phyloP scores from a whole-genome alignment of 2,113 vertebrate genomes.

The Butastur rufipennis region DNA sequence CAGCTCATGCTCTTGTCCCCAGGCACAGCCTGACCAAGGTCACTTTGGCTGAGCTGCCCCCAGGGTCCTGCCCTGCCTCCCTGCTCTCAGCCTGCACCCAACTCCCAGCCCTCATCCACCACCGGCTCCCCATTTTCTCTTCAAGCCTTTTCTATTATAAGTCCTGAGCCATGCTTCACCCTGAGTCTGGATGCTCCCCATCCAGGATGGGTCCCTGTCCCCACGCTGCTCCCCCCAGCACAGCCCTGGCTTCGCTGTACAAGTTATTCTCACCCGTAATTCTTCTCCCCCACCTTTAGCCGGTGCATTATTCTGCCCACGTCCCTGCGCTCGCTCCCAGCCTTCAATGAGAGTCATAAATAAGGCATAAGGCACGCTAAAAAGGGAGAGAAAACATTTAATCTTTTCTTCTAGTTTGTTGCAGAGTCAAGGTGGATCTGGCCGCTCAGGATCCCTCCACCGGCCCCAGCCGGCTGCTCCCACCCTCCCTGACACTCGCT shows the following conservation, averaged over 20 bases:
- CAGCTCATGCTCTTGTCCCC: background rate
- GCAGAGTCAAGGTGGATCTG: background rate
- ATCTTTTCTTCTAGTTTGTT: background rate
- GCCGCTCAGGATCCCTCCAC: background rate
- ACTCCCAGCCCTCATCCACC: background rate
- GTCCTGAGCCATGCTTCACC: background rate
- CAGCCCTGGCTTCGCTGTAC: background rate
- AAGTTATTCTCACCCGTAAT: background rate
- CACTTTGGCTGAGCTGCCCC: background rate
- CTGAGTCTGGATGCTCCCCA: rapidly evolving
- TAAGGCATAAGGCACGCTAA: background rate
- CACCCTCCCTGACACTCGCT: background rate
- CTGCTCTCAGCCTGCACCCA: background rate
- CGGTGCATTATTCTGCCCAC: background rate
- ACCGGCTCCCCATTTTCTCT: background rate
- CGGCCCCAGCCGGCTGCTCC: background rate
- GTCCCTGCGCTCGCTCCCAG: background rate
- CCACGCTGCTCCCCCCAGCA: background rate
- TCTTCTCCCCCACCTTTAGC: background rate
- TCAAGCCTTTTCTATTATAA: background rate
- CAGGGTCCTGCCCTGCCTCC: background rate
- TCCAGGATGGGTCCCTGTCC: background rate
- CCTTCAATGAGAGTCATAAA: conserved; percentile 27
- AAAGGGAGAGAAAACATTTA: background rate
- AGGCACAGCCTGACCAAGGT: background rate